Evolutionary conservation across 2,888 invertebrate genomes (phyloP), one percentile per base, ranked within the genome.

Genomic region (Microplitis manilae): DNA sequence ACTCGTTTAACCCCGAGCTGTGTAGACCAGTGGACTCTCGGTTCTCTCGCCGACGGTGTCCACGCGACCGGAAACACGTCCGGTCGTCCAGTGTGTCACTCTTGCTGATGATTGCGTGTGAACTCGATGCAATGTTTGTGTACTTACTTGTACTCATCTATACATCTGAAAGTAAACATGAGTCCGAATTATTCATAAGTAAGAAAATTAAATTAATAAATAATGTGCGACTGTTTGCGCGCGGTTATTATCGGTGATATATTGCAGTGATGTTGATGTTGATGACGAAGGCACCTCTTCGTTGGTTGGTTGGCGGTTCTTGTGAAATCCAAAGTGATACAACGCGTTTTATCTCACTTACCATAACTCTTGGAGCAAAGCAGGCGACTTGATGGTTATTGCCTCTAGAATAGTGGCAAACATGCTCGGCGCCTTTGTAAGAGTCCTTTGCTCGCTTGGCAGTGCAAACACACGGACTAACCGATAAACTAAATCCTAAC

Each of bases 11-110:
- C 79, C 80, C 79, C 75, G 50, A 9, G 13, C 50, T 13, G 50
- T 13, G 50, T 30, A 50, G 50, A 13, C 67, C 77, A 30, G 30
- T 4, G 30, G 30, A 30, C 30, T 30, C 30, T 30, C 30, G 30
- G 30, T 30, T 64, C 72, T 20, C 62, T 62, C 73, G 30, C 73
- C 65, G 13, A 50, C 50, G 50, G 69, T 60, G 81, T 82, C 82
- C 84, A 84, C 84, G 84, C 81, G 83, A 82, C 83, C 84, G 84
- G 83, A 84, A 82, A 70, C 79, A 70, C 73, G 71, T 69, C 68
- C 65, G 77, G 70, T 67, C 75, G 78, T 72, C 77, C 78, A 78
- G 77, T 71, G 68, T 72, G 68, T 72, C 79, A 67, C 59, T 77
- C 73, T 67, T 77, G 76, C 79, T 77, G 73, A 30, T 74, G 20